A percentile compares a stretch with the other conserved stretches of the same genome.
Conservation (phyloP, 2,797 vertebrate genomes). For the Threskiornis aethiopicus region DNA sequence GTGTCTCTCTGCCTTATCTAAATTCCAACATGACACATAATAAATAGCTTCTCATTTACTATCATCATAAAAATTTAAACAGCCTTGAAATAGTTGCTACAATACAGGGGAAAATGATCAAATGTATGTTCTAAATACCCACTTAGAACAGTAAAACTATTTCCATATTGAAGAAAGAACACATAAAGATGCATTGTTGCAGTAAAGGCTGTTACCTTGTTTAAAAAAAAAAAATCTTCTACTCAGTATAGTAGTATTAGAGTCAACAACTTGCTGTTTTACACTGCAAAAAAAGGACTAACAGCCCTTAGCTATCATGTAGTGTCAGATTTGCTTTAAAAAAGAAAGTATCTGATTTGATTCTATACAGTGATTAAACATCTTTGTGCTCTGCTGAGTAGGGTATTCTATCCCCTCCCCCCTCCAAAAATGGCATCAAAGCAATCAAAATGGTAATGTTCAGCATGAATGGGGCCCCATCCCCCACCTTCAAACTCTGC, state of each 20-base stretch:
- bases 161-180: slow-evolving; percentile 25
- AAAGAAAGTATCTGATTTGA: slow-evolving; percentile 76
- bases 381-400: slow-evolving; percentile 85
- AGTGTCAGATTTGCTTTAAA: slow-evolving; percentile 39
- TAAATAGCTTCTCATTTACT: slow-evolving; percentile 71
- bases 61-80: slow-evolving; percentile 70
- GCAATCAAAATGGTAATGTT: slow-evolving; percentile 99
- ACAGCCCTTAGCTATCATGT: slow-evolving; percentile 44
- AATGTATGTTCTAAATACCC: slow-evolving; percentile 32
- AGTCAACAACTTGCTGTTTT: slow-evolving; percentile 73
- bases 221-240: neutral
- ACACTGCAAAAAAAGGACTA: slow-evolving; percentile 17
- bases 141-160: slow-evolving; percentile 57
- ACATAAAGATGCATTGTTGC: slow-evolving; percentile 66
- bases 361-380: slow-evolving; percentile 80
- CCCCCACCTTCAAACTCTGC: slow-evolving; percentile 90
- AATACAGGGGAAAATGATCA: slow-evolving; percentile 15
- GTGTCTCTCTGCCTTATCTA: slow-evolving; percentile 51
- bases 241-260: neutral
- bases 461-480: slow-evolving; percentile 91
- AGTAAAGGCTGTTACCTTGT: slow-evolving; percentile 19
- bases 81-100: slow-evolving; percentile 65
- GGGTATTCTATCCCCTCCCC: slow-evolving; percentile 82
- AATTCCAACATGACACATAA: slow-evolving; percentile 66
- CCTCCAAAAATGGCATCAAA: slow-evolving; percentile 95